A percentile compares a stretch with the other conserved stretches of the same genome.
Conservation (phyloP, 2,113 vertebrate genomes). For the Lamprologus speciosus region DNA sequence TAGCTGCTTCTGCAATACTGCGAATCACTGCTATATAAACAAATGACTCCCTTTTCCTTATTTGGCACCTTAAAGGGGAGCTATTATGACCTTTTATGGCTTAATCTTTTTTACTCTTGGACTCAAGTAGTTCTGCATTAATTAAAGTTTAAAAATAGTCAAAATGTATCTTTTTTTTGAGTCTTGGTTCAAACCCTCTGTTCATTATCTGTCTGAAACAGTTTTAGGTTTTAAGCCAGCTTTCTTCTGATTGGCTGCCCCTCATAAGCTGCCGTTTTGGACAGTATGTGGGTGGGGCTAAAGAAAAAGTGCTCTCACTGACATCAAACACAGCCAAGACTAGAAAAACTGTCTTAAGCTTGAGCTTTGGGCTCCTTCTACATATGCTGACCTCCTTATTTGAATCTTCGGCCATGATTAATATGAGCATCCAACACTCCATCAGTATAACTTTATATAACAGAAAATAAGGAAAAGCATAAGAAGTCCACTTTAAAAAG, state of each 20-base stretch:
- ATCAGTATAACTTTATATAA: not conserved
- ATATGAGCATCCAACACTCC: not conserved
- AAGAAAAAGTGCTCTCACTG: not conserved
- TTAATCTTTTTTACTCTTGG: not conserved
- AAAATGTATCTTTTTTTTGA: accelerated
- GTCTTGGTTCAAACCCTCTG: not conserved
- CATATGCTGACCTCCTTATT: not conserved
- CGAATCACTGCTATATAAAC: accelerated
- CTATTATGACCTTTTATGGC: not conserved
- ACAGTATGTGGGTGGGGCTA: not conserved
- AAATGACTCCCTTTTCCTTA: not conserved
- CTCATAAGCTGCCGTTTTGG: not conserved
- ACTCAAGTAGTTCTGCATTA: not conserved
- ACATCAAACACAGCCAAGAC: not conserved
- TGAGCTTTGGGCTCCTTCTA: not conserved
- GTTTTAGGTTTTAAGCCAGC: not conserved
- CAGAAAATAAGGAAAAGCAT: not conserved
- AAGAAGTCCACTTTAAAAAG: not conserved
- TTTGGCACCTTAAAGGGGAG: not conserved
- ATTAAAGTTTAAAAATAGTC: not conserved
- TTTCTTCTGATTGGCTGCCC: not conserved
- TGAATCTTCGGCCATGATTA: not conserved
- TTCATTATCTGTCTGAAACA: not conserved
- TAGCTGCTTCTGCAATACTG: not conserved
- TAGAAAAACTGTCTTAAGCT: not conserved